Conservation (phyloP, 2,888 invertebrate species). For the Chironomus tentans region DNA sequence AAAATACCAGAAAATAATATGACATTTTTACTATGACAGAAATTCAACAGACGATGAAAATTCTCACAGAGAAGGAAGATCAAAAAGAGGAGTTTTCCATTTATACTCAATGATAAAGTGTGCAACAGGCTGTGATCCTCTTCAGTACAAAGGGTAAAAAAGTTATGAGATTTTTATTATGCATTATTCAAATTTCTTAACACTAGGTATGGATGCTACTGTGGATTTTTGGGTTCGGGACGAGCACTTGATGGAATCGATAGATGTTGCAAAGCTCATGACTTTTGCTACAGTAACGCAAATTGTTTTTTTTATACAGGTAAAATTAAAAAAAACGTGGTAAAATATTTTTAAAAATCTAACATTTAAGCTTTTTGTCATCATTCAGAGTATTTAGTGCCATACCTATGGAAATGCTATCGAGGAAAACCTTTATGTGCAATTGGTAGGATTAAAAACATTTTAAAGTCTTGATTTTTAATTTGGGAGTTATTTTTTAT, state of each 20-base stretch:
- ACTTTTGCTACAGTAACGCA: slow-evolving; percentile 54
- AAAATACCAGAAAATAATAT: too few species aligned
- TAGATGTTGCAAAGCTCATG: slow-evolving; percentile 74
- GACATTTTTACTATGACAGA: too few species aligned
- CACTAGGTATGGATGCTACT: slow-evolving; percentile 68
- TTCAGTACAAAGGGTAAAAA: slow-evolving; percentile 67
- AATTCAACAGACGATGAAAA: slow-evolving; percentile 40
- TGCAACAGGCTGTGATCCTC: slow-evolving; percentile 74
- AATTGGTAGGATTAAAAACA: slow-evolving; percentile 30
- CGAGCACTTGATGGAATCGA: slow-evolving; percentile 69
- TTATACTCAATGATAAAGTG: slow-evolving; percentile 81
- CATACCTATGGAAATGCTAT: slow-evolving; percentile 82
- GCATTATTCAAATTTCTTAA: not conserved
- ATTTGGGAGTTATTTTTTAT: slow-evolving; percentile 36
- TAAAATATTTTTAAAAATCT: too few species aligned
- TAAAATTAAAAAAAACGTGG: too few species aligned
- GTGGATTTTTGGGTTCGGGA: slow-evolving; percentile 77
- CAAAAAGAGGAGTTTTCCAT: slow-evolving; percentile 66
- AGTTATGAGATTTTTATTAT: too few species aligned
- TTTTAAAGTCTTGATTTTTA: slow-evolving; percentile 35
- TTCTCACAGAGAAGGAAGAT: slow-evolving; percentile 43
- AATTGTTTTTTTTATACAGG: slow-evolving; percentile 44
- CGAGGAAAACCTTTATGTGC: slow-evolving; percentile 68
- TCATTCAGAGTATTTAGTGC: slow-evolving; percentile 63
- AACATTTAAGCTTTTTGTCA: too few species aligned